Base-by-base conservation (phyloP, 2,888 invertebrate genomes). In the Cephus runcator region DNA sequence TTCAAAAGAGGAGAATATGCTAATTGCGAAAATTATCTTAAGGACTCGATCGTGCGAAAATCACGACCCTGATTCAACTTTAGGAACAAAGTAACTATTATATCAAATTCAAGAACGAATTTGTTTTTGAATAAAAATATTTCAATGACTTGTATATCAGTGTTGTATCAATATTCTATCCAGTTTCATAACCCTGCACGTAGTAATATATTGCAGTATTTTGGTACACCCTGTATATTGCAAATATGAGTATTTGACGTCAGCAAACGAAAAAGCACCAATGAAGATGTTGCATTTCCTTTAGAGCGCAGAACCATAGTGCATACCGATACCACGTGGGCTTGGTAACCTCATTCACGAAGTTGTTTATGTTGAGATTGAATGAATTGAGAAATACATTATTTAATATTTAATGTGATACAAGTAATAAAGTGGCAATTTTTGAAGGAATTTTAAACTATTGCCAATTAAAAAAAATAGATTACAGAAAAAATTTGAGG, bases 391-490 rank as follows among this genome's bases (percentile, higher is more conserved):
- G 23, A 56, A 56, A 9, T 56, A 56, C 40, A 23, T 23, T 56
- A 9, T 56, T 56, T 23, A 56, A 56, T 23, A 9, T 56, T 56
- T 23, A 56, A 56, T 2, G 56, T 23, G 56, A 56, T 9, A 56
- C 15, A 23, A 56, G 56, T 9, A 9, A 56, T 9, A 56, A 56
- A 23, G 56, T 23, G 23, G 9, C 15, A 1, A 2, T 9, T 23
- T 23, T 1, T 56, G 1, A 56, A 56, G 9, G 15, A 40, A 40
- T 15, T 15, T 40, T 15, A 40, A 36, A 4, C 2, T 23, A 23
- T 15, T 56, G 56, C 56, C 1, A 23, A 56, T 9, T 9, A 82
- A 69, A 73, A n/a, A 79, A 80, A 80, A 75, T 79, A 76, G 9
- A 56, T 56, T 56, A 9, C 23, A 9, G 23, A 23, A 23, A 1